Evolutionary conservation across 2,888 invertebrate species (phyloP), one percentile per base, ranked within the genome.

Genomic region (Cephonodes hylas): DNA sequence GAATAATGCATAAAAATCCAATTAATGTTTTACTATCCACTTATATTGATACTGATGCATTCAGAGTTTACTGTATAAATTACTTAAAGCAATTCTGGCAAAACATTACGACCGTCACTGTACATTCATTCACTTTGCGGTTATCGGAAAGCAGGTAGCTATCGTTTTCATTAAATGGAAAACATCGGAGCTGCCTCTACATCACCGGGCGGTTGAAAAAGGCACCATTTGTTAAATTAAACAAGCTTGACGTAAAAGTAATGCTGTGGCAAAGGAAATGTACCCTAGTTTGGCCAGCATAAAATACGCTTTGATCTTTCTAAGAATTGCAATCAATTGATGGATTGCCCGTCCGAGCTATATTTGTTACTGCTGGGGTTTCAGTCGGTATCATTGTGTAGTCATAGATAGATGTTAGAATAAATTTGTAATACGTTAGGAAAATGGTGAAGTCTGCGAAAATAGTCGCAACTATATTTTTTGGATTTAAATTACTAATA

Each of bases 201-300:
- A 34, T 20, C 42, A 31, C 64, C 72, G 74, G 73, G 72, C 23
- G 62, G 61, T 65, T 66, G 63, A 59, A 67, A 69, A 68, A 65
- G 70, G 44, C 62, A 56, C 68, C 64, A 72, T 75, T 71, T 68
- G 66, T 66, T 66, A 68, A 66, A 74, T 75, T 72, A 73, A 70
- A 64, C 59, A 57, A 60, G 13, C 38, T 44, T 31, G 23, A 57
- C 25, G 31, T 20, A 10, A 27, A 42, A 58, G 38, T 53, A 53
- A 53, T 31, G 3, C 53, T 38, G 46, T 10, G n/a, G 23, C 25
- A n/a, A 6, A 10, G 46, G 8, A 10, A 13, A 22, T 34, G 42
- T 42, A 42, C 23, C 23, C n/a, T 42, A 44, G 44, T 44, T 44
- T 18, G 58, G 13, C 8, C 27, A 18, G 13, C n/a, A 42, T 23